Conservation (phyloP, 2,797 vertebrate species). For the Parauchenoglanis ngamensis region DNA sequence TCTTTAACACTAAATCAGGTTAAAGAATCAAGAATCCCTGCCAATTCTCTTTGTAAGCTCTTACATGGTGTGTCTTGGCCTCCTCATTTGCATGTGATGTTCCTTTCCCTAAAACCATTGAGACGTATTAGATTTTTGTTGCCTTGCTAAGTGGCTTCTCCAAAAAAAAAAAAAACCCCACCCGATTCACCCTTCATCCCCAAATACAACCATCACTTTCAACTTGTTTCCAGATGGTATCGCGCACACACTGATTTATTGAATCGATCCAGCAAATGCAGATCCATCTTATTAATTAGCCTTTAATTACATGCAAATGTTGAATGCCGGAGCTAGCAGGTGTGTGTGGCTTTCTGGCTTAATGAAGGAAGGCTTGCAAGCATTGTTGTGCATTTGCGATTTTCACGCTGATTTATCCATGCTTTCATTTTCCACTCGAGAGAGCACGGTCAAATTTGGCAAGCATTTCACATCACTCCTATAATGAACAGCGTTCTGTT, state of each 20-base stretch:
- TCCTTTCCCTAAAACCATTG: conserved; percentile 59
- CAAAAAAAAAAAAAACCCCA: conserved; percentile 3
- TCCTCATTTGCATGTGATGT: conserved; percentile 64
- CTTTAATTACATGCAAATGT: conserved; percentile 71
- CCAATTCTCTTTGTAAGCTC: conserved; percentile 56
- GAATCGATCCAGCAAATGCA: conserved; percentile 11
- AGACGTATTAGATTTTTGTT: conserved; percentile 49
- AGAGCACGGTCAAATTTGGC: not conserved
- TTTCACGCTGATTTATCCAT: not conserved
- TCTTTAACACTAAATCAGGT: conserved; percentile 41
- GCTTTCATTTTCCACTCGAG: not conserved
- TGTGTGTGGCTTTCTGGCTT: conserved; percentile 31
- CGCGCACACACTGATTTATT: not conserved
- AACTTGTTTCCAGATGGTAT: not conserved
- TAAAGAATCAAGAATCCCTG: conserved; percentile 61
- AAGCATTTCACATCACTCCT: not conserved
- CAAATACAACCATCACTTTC: not conserved
- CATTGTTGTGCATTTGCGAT: not conserved
- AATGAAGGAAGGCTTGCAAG: conserved; percentile 9
- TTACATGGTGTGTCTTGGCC: conserved; percentile 37
- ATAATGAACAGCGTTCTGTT: not conserved
- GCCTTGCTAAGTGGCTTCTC: not conserved
- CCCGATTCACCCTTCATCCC: conserved; percentile 8
- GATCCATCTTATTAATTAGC: conserved; percentile 43
- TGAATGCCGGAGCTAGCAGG: conserved; percentile 44